Base-by-base conservation (phyloP, 2,888 invertebrate genomes). In the Caenorhabditis sp. region DNA sequence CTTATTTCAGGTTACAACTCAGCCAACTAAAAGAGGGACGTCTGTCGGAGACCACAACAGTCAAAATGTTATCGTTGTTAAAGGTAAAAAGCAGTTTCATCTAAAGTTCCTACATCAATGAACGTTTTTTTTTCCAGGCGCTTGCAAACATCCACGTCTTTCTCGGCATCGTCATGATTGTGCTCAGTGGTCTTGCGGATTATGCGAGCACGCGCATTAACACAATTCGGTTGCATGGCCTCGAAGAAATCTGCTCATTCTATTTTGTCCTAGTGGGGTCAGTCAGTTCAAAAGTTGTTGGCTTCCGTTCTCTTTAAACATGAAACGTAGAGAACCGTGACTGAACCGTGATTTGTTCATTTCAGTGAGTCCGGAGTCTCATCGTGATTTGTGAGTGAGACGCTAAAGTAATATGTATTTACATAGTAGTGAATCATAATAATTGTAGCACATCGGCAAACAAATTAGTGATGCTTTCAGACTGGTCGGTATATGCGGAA, bases 211-310 rank as follows among this genome's bases (percentile, higher is more conserved):
- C 80, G 24, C 59, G 85, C 32, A 81, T 80, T 27, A 85, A 85
- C 45, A 86, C 86, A 9, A 78, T 86, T 20, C 71, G 86, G 45
- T 56, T 82, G 9, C 68, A 82, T 45, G 86, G 86, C 2, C 55
- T 86, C 45, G 80, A 81, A 17, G 86, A 86, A 48, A 84, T 82
- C 24, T 86, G 86, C 65, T 83, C 86, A 20, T 83, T 86, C 58
- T 86, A 86, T 52, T 86, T 84, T 52, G 70, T 86, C 3, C 56
- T 86, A 11, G 83, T 80, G 15, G 86, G 86, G 86, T 86, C 55
- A 80, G 80, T 73, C n/a, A 24, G 56, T 20, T 30, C 53, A 53
- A 35, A 45, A 45, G 13, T 2, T 35, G 35, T 35, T 9, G 35
- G 35, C 17, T 13, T 35, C 35, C 4, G 5, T n/a, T 13, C 7